Conservation (phyloP, 2,113 vertebrate species). For the Enhydra lutris region DNA sequence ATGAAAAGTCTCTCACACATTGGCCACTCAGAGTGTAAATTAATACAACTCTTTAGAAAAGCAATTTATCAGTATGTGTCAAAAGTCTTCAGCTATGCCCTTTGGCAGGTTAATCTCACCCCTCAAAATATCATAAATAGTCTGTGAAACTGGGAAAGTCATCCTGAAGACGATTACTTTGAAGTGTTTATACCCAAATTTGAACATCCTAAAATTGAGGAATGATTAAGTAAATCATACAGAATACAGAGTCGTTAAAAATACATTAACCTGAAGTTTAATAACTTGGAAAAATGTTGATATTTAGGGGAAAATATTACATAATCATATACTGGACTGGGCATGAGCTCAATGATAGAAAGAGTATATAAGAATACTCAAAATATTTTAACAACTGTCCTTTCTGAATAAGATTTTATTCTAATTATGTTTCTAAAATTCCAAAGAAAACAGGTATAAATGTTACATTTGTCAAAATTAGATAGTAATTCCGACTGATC, state of each 20-base stretch:
- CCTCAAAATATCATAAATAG: conserved; percentile 34
- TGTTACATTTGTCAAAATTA: conserved; percentile 38
- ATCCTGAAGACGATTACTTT: not conserved
- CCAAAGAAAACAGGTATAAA: not conserved
- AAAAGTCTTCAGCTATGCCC: not conserved
- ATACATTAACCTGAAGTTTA: conserved; percentile 19
- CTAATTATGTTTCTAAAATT: conserved; percentile 2
- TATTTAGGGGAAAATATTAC: conserved; percentile 19
- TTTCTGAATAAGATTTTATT: not conserved
- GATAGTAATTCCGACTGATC: not conserved
- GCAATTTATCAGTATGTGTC: not conserved
- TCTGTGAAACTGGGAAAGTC: not conserved
- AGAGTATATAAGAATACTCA: conserved; percentile 7
- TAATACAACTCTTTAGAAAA: not conserved
- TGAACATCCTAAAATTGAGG: conserved; percentile 33
- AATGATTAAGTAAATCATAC: conserved; percentile 47
- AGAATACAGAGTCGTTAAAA: conserved; percentile 44
- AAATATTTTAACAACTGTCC: conserved; percentile 16
- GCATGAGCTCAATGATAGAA: not conserved
- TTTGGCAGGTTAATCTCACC: not conserved
- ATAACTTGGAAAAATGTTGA: conserved; percentile 43
- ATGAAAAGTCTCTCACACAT: not conserved
- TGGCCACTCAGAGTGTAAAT: not conserved
- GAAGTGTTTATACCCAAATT: not conserved
- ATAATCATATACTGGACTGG: conserved; percentile 23